Percentiles rank a stretch among this genome's conserved stretches.
Conservation (phyloP, 2,113 vertebrate species). For the Elachura formosa region DNA sequence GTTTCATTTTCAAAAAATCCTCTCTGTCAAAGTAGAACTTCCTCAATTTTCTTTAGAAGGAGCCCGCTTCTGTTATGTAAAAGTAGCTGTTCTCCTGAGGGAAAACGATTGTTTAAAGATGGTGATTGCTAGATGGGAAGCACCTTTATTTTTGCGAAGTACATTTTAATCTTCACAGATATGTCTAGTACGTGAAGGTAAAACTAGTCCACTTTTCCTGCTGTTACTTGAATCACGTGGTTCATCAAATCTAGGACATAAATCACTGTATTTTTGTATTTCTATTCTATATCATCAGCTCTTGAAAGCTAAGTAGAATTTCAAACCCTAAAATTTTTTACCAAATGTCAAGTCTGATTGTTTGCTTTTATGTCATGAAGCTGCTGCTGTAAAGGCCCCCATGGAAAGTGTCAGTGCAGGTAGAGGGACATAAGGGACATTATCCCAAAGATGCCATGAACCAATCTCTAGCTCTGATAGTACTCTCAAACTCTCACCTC, state of each 20-base stretch:
- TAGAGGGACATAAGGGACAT: not conserved
- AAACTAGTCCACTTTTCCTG: not conserved
- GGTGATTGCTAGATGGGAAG: not conserved
- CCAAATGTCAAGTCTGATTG: not conserved
- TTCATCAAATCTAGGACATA: not conserved
- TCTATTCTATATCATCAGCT: not conserved
- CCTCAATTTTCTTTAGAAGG: slow-evolving; percentile 24
- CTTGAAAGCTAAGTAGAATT: not conserved
- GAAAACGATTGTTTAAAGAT: not conserved
- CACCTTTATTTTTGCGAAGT: not conserved
- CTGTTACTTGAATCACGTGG: not conserved
- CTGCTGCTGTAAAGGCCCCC: not conserved
- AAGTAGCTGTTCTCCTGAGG: not conserved
- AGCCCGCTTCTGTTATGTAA: not conserved
- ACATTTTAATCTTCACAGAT: not conserved
- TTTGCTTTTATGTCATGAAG: not conserved
- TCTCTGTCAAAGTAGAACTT: slow-evolving; percentile 19
- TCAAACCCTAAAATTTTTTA: not conserved
- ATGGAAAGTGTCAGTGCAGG: not conserved
- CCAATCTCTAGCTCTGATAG: not conserved
- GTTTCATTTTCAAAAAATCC: slow-evolving; percentile 12
- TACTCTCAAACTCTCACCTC: not conserved
- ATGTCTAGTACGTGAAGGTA: not conserved
- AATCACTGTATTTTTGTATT: not conserved
- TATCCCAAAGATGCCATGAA: not conserved